Evolutionary conservation across 2,888 invertebrate genomes (phyloP).

Genomic region (Eupeodes luniger): DNA sequence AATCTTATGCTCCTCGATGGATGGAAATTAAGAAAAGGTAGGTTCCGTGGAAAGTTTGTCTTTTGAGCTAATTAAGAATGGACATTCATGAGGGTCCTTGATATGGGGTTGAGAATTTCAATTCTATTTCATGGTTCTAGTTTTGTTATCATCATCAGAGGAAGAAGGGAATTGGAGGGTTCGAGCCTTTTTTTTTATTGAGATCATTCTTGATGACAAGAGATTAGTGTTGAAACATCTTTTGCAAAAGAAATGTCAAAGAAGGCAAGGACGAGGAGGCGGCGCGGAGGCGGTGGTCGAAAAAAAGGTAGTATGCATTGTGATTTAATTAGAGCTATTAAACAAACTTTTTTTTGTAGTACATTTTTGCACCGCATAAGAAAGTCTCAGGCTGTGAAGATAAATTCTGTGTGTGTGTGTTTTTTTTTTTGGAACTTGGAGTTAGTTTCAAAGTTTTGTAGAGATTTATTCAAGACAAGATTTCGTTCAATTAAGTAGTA

Average conservation of each 20-base stretch:
- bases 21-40: slow-evolving; percentile 55
- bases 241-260: slow-evolving; percentile 9
- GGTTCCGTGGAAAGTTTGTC: slow-evolving; percentile 61
- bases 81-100: slow-evolving; percentile 64
- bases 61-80: slow-evolving; percentile 71
- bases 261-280: not conserved
- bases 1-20: slow-evolving; percentile 60
- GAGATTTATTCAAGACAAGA: not conserved
- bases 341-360: slow-evolving; percentile 9
- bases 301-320: not conserved
- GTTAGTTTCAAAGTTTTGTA: not conserved
- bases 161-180: not conserved
- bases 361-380: not conserved
- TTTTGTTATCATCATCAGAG: not conserved
- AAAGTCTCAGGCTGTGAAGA: not conserved
- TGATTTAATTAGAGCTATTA: slow-evolving; percentile 34
- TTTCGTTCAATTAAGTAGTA: not conserved
- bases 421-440: not conserved
- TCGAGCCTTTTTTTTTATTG: slow-evolving; percentile 27
- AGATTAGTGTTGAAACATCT: slow-evolving; percentile 42
- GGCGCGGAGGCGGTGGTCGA: not conserved
- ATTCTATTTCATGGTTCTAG: not conserved
- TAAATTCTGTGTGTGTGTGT: not conserved
- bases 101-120: slow-evolving; percentile 14
- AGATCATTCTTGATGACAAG: slow-evolving; percentile 43